A percentile compares a stretch with the other conserved stretches of the same genome.
Conservation (phyloP, 2,113 vertebrate species). For the Tonatia bakeri region DNA sequence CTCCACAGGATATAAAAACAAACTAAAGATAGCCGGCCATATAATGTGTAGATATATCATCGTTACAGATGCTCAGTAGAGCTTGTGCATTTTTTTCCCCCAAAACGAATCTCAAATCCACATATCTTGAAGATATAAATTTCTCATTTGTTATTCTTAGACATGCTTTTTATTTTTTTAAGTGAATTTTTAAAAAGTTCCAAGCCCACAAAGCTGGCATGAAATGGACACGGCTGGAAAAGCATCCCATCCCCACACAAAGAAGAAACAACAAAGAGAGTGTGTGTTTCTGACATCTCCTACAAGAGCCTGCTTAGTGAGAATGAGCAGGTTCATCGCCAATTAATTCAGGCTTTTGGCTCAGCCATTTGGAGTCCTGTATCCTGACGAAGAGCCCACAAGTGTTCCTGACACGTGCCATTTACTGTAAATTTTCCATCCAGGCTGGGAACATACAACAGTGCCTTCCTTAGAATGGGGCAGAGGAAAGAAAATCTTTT, state of each 20-base stretch:
- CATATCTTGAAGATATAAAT: conserved; percentile 71
- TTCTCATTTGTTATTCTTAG: conserved; percentile 72
- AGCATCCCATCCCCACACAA: conserved; percentile 1
- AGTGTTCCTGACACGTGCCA: not conserved
- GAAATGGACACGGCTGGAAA: not conserved
- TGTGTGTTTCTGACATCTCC: not conserved
- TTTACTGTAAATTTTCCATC: not conserved
- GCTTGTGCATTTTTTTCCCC: conserved; percentile 64
- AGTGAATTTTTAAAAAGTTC: conserved; percentile 37
- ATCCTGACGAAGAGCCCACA: not conserved
- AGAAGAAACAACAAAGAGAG: conserved; percentile 44
- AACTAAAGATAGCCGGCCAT: conserved; percentile 81
- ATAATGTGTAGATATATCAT: conserved; percentile 81
- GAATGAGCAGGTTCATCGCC: fast-evolving
- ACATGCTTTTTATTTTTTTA: conserved; percentile 64
- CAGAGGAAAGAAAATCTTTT: not conserved
- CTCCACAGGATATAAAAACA: conserved; percentile 83
- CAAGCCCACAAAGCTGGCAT: conserved; percentile 42
- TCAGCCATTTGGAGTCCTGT: not conserved
- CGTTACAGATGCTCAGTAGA: conserved; percentile 77
- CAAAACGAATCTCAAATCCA: conserved; percentile 77
- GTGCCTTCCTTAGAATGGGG: not conserved
- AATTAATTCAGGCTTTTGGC: conserved; percentile 7
- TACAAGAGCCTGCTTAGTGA: not conserved
- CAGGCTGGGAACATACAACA: not conserved